Evolutionary conservation across 1,140 invertebrate genomes (phyloP).

Genomic region (Listronotus oregonensis): DNA sequence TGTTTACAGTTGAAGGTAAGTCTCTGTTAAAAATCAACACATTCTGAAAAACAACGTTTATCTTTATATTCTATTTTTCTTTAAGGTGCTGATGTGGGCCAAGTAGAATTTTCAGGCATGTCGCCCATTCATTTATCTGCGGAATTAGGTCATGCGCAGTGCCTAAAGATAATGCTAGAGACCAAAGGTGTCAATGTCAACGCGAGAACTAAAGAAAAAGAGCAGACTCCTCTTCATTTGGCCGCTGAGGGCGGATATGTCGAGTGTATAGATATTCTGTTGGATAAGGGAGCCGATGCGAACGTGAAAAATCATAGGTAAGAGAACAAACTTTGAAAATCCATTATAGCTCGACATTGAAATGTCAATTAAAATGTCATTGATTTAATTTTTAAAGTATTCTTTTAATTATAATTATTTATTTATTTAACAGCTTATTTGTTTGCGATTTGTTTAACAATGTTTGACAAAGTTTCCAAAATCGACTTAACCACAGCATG

Average conservation of each 20-base stretch:
- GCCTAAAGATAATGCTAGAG: conserved; percentile 70
- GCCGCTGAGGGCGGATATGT: conserved; percentile 78
- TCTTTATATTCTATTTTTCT: not conserved
- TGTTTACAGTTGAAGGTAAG: conserved; percentile 70
- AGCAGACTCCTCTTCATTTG: conserved; percentile 78
- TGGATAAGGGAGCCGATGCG: conserved; percentile 73
- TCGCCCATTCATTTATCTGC: conserved; percentile 78
- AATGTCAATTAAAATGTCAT: no score
- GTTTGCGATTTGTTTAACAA: no score
- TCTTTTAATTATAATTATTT: no score
- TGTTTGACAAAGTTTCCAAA: no score
- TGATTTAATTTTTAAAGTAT: no score
- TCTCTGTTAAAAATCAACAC: not conserved
- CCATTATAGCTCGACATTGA: no score
- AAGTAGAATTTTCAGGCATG: conserved; percentile 70
- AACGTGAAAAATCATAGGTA: conserved; percentile 70
- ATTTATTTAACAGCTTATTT: no score
- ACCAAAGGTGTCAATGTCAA: conserved; percentile 67
- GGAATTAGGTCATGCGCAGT: conserved; percentile 72
- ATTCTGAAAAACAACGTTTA: not conserved
- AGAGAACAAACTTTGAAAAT: not conserved
- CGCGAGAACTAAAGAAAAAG: conserved; percentile 66
- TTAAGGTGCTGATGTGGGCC: conserved; percentile 64
- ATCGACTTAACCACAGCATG: no score
- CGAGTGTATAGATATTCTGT: conserved; percentile 72